These are phyloP conservation scores for Apus apus DNA, from an alignment of 2,113 vertebrate genomes.

Conservation along the genomic window DNA sequence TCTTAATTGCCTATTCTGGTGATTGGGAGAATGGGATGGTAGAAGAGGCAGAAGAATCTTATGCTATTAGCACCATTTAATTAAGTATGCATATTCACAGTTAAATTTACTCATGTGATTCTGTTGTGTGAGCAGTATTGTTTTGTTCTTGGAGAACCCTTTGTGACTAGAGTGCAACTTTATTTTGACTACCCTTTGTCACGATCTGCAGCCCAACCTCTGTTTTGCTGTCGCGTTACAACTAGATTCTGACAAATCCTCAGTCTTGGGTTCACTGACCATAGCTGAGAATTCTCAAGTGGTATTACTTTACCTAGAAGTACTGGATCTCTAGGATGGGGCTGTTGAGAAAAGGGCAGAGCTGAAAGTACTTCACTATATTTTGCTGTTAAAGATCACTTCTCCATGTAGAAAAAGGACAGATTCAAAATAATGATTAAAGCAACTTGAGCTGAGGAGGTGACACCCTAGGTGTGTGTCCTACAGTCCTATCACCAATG, in stretches of 20 bases:
- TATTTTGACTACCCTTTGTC: background rate
- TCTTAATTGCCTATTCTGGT: background rate
- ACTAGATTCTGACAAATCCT: background rate
- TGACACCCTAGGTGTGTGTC: background rate
- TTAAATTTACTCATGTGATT: background rate
- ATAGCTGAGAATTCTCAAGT: background rate
- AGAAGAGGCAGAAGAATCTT: background rate
- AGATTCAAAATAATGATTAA: background rate
- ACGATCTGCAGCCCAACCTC: background rate
- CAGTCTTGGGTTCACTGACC: background rate
- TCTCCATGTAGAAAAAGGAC: background rate
- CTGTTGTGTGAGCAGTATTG: background rate
- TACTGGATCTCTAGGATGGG: background rate
- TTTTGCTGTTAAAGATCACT: background rate
- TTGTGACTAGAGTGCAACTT: background rate
- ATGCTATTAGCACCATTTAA: background rate
- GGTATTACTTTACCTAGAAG: background rate
- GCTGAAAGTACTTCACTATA: background rate
- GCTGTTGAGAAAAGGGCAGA: background rate
- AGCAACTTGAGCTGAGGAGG: background rate
- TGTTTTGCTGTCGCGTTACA: background rate
- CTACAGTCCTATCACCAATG: background rate
- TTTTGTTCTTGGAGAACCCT: background rate
- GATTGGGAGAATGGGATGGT: background rate
- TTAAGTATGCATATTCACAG: background rate